Evolutionary conservation across 2,113 vertebrate species (phyloP).

Genomic region (Philantomba maxwellii): DNA sequence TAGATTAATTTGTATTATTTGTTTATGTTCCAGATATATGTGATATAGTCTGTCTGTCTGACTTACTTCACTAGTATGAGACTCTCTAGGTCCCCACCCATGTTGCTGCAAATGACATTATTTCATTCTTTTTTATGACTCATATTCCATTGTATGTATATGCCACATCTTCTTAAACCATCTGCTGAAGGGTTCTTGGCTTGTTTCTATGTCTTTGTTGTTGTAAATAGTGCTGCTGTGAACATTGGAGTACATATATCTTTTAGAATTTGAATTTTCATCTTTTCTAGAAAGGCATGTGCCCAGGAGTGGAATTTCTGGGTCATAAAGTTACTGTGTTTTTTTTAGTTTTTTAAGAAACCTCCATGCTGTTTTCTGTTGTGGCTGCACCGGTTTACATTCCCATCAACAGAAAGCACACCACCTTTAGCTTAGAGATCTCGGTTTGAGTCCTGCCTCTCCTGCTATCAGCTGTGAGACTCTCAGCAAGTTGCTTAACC

Average conservation of each 20-base stretch:
- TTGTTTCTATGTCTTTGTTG: not conserved
- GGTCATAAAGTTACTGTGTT: not conserved
- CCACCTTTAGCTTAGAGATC: not conserved
- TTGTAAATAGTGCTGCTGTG: not conserved
- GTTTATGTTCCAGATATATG: not conserved
- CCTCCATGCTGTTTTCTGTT: not conserved
- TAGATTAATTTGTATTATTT: not conserved
- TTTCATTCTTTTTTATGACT: not conserved
- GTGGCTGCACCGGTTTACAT: not conserved
- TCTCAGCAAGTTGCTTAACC: not conserved
- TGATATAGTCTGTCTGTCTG: not conserved
- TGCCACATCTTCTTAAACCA: not conserved
- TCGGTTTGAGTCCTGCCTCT: not conserved
- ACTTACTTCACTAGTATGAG: not conserved
- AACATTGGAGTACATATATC: not conserved
- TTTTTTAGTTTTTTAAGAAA: not conserved
- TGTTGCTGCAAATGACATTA: not conserved
- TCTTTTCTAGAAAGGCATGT: not conserved
- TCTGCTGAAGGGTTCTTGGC: not conserved
- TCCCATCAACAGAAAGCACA: not conserved
- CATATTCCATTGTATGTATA: not conserved
- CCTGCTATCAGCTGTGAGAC: not conserved
- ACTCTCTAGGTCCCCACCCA: not conserved
- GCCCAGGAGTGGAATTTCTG: not conserved
- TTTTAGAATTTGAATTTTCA: not conserved